Conservation (phyloP, 1,140 invertebrate genomes). For the Drosophila murphyi region DNA sequence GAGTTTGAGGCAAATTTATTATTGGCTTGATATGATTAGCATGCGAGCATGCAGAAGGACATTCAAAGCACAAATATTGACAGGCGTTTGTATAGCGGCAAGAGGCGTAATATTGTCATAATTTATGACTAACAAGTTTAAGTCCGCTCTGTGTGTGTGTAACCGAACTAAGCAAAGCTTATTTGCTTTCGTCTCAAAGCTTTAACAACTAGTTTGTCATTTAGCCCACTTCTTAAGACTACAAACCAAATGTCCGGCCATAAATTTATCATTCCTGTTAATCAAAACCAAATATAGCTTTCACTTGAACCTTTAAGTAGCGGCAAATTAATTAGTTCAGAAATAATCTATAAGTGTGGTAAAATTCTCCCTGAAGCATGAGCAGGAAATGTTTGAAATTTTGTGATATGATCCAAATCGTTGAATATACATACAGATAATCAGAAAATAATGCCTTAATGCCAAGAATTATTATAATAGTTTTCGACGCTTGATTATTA, state of each 20-base stretch:
- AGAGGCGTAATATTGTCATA: slow-evolving; percentile 52
- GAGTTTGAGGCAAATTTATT: slow-evolving; percentile 49
- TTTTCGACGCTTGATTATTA: slow-evolving; percentile 20
- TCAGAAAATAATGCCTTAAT: background rate
- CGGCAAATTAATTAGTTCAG: too few relatives aligned
- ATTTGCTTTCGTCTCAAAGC: slow-evolving; percentile 21
- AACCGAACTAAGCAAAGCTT: slow-evolving; percentile 18
- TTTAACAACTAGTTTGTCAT: slow-evolving; percentile 5
- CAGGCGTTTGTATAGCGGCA: slow-evolving; percentile 46
- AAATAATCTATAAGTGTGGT: background rate
- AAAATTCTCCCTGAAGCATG: background rate
- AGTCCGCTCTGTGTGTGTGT: background rate
- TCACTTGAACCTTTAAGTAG: too few relatives aligned
- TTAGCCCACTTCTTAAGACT: slow-evolving; percentile 6
- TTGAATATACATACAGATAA: too few relatives aligned
- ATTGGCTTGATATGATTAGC: slow-evolving; percentile 42
- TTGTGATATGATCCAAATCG: background rate
- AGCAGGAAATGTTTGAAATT: background rate
- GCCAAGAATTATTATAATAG: background rate
- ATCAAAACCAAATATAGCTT: slow-evolving; percentile 15
- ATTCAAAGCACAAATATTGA: slow-evolving; percentile 47
- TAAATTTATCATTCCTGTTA: slow-evolving; percentile 5
- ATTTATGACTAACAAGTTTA: slow-evolving; percentile 47
- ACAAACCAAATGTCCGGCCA: background rate
- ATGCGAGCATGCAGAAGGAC: slow-evolving; percentile 18